Percentiles rank a stretch among this genome's conserved stretches.
These are phyloP conservation scores for Rynchops niger DNA, from an alignment of 2,113 vertebrate species.

Conservation along the genomic window DNA sequence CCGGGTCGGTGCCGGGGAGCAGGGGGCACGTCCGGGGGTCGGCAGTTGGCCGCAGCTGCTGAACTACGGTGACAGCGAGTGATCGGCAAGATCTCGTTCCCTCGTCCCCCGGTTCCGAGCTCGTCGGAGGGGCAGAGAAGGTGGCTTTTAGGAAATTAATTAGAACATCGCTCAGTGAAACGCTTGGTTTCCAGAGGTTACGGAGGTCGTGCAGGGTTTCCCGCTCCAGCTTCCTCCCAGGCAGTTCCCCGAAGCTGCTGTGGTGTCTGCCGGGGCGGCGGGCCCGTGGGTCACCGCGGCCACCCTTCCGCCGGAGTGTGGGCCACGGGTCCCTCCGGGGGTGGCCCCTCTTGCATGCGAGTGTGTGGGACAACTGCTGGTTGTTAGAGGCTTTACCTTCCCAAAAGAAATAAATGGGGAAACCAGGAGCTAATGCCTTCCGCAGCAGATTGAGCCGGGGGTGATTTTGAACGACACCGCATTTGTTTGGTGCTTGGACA, in stretches of 20 bases:
- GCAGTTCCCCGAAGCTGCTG: neutral
- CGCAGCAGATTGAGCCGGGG: neutral
- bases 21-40: neutral
- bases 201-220: neutral
- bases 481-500: neutral
- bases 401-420: neutral
- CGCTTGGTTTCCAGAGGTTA: neutral
- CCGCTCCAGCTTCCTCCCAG: rapidly evolving
- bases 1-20: neutral
- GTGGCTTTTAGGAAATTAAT: rapidly evolving
- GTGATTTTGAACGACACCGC: rapidly evolving
- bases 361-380: rapidly evolving
- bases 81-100: rapidly evolving
- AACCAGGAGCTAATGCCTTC: neutral
- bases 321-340: rapidly evolving
- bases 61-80: rapidly evolving
- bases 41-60: neutral
- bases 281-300: neutral
- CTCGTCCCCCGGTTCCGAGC: neutral
- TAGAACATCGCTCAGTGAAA: neutral
- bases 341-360: rapidly evolving
- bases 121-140: neutral
- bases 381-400: neutral
- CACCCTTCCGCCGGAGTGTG: rapidly evolving
- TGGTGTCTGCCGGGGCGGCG: rapidly evolving